These are phyloP conservation scores for Limanda limanda DNA, from an alignment of 2,113 vertebrate genomes.

Conservation along the genomic window DNA sequence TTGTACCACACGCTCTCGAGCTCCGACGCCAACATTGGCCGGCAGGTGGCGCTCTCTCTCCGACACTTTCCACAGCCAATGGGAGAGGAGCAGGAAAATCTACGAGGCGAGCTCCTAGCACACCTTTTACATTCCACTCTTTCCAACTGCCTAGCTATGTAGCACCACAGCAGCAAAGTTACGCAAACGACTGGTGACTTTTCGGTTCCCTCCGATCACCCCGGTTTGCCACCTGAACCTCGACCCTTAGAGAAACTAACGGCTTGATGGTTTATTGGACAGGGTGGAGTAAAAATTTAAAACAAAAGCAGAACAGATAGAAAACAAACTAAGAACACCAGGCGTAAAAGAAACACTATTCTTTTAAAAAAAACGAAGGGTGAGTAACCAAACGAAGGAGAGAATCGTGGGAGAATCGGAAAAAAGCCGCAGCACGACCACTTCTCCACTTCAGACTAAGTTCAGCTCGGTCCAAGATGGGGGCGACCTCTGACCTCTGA, in stretches of 20 bases:
- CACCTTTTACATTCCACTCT: constrained; percentile 39
- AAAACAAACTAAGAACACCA: constrained; percentile 61
- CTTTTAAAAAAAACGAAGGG: constrained; percentile 53
- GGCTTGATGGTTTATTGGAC: constrained; percentile 36
- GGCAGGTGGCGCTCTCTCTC: constrained; percentile 12
- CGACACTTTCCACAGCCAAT: constrained; percentile 33
- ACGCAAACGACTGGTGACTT: constrained; percentile 47
- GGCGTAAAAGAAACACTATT: constrained; percentile 48
- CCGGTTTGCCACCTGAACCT: constrained; percentile 41
- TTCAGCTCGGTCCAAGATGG: constrained; percentile 21
- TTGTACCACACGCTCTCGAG: background rate
- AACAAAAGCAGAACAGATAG: constrained; percentile 39
- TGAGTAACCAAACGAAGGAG: constrained; percentile 50
- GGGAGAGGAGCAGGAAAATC: constrained; percentile 27
- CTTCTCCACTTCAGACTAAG: constrained; percentile 58
- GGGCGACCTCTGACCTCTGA: constrained; percentile 25
- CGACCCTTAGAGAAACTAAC: constrained; percentile 44
- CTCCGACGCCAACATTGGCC: constrained; percentile 14
- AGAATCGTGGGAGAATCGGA: constrained; percentile 43
- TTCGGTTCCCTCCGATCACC: constrained; percentile 61
- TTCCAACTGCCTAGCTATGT: constrained; percentile 50
- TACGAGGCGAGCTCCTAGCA: constrained; percentile 65
- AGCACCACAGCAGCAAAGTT: constrained; percentile 65
- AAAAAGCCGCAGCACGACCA: constrained; percentile 59
- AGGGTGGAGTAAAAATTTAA: background rate